phyloP scores from a whole-genome alignment of 2,888 invertebrate species.

The Notocelia uddmanniana region DNA sequence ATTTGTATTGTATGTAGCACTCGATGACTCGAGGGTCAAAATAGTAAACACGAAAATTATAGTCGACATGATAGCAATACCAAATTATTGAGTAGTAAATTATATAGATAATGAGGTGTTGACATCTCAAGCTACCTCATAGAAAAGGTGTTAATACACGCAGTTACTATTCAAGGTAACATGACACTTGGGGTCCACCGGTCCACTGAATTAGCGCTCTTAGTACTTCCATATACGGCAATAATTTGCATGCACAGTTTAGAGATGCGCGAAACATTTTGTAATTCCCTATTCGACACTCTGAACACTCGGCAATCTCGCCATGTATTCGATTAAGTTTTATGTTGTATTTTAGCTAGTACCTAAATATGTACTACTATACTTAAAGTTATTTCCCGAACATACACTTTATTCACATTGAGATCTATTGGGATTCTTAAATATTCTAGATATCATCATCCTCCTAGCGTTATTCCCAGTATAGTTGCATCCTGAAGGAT shows the following conservation, averaged over 20 bases:
- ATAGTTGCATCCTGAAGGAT: too few species aligned
- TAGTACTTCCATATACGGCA: background rate
- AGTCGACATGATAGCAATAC: conserved; percentile 4
- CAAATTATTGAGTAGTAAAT: background rate
- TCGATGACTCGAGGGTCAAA: background rate
- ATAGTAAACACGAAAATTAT: conserved; percentile 3
- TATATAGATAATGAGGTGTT: background rate
- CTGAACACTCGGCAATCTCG: background rate
- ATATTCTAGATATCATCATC: too few species aligned
- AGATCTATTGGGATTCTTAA: too few species aligned
- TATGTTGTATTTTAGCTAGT: background rate
- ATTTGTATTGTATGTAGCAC: too few species aligned
- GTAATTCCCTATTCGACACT: conserved; percentile 1
- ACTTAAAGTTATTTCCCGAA: too few species aligned
- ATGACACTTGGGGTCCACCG: background rate
- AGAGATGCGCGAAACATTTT: conserved; percentile 11
- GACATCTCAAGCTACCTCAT: conserved; percentile 18
- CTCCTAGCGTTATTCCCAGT: too few species aligned
- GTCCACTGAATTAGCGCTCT: background rate
- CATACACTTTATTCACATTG: too few species aligned
- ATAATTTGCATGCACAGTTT: background rate
- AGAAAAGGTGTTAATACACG: conserved; percentile 19
- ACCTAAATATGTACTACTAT: too few species aligned
- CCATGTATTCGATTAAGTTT: conserved; percentile 1
- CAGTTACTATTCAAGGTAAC: conserved; percentile 12